Evolutionary conservation across 2,797 vertebrate species (phyloP).

Genomic region (Miichthys miiuy): DNA sequence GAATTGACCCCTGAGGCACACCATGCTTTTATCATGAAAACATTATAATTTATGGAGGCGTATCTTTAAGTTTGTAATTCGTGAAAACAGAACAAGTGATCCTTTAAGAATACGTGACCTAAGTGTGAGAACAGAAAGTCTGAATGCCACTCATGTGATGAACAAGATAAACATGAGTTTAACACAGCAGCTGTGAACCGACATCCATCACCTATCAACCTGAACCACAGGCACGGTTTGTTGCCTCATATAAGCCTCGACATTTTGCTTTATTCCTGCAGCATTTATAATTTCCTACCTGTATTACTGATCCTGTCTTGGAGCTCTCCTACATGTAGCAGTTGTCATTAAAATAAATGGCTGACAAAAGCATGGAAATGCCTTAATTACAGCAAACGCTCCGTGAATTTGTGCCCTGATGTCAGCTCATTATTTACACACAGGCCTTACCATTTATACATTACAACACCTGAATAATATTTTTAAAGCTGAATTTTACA

Average conservation of each 20-base stretch:
- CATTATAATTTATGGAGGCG: background rate
- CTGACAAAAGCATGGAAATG: conserved; percentile 21
- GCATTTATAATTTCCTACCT: background rate
- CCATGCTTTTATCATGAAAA: background rate
- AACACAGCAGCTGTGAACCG: background rate
- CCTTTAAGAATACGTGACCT: background rate
- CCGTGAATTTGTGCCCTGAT: conserved; percentile 13
- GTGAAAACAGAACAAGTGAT: background rate
- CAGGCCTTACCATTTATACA: background rate
- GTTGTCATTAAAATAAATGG: conserved; percentile 9
- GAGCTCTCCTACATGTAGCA: background rate
- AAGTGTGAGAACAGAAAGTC: background rate
- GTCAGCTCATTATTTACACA: conserved; percentile 38
- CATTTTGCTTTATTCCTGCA: background rate
- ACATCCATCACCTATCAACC: conserved; percentile 2
- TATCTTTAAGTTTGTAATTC: background rate
- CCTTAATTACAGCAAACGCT: conserved; percentile 26
- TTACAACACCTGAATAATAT: conserved; percentile 11
- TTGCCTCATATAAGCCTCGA: background rate
- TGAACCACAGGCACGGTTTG: background rate
- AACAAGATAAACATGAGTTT: background rate
- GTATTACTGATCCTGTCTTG: background rate
- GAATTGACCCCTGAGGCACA: background rate
- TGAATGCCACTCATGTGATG: background rate
- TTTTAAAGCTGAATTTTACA: background rate